Base-by-base conservation (phyloP, 2,888 invertebrate species). In the Limnephilus rhombicus region DNA sequence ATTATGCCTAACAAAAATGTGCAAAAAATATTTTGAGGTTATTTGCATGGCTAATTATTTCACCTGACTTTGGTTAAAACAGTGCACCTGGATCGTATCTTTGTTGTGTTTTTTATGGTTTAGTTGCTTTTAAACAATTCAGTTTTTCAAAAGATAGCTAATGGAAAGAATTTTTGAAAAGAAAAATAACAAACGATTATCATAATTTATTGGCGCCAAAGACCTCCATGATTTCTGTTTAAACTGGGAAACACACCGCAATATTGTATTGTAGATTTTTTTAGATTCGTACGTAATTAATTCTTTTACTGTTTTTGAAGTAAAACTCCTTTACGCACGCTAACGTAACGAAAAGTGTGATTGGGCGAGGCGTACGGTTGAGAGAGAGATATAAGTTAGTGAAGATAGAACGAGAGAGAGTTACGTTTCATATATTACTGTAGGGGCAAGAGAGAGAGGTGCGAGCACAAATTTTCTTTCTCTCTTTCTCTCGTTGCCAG, bases 1-100 rank as follows among this genome's bases (percentile, higher is more conserved):
- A 82, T 37, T 41, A 49, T 18, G 88, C 80, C 11, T 88, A 80
- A 11, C 24, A 89, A 41, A 80, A 53, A 81, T 81, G 29, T 80
- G 41, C 15, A 89, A 89, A 37, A 80, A 81, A 15, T 41, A 86
- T 41, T 41, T 85, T 41, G 29, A 86, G 49, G 29, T 49, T 13
- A 29, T 86, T 85, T 45, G 85, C 85, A 86, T 29, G n/a, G 13
- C 24, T 45, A n/a, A 49, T 86, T n/a, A 45, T 45, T 85, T 49
- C 45, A 86, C 85, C 45, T 45, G 45, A 49, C n/a, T 86, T 86
- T 86, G 49, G 41, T 83, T 34, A 37, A 7, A 83, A 83, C 41
- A 18, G 18, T 83, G 7, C 24, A 83, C 83, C 83, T 83, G 83
- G 37, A 34, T 24, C 3, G 9, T 24, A 68, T 2, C 68, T 68